Conservation (phyloP, 2,797 vertebrate genomes). For the Columba guinea region DNA sequence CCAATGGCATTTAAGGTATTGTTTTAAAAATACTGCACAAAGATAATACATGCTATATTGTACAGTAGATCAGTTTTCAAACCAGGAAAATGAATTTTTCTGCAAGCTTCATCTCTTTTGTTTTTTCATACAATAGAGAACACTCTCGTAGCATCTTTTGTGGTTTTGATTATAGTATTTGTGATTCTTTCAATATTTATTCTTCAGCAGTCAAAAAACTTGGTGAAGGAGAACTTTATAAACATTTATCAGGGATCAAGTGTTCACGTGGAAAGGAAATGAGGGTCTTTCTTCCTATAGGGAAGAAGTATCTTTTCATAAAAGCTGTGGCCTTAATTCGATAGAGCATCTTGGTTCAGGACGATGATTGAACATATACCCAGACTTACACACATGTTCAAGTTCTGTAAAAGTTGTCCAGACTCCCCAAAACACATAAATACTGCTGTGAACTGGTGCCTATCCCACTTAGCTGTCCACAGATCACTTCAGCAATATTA, state of each 20-base stretch:
- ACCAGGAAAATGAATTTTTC: slow-evolving; percentile 43
- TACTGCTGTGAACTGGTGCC: not conserved
- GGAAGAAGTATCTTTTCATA: slow-evolving; percentile 4
- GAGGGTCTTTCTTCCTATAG: not conserved
- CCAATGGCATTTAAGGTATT: slow-evolving; percentile 63
- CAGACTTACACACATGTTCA: not conserved
- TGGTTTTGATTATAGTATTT: slow-evolving; percentile 54
- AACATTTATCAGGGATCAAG: not conserved
- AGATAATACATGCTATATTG: slow-evolving; percentile 24
- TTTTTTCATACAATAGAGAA: not conserved
- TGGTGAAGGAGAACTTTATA: slow-evolving; percentile 38
- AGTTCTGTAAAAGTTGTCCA: not conserved
- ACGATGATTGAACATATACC: not conserved
- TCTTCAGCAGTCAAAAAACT: slow-evolving; percentile 33
- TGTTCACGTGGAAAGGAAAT: slow-evolving; percentile 8
- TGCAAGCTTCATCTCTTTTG: slow-evolving; percentile 35
- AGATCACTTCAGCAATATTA: not conserved
- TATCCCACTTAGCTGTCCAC: not conserved
- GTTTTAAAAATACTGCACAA: slow-evolving; percentile 64
- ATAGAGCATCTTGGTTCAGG: not conserved
- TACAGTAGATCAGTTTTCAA: slow-evolving; percentile 59
- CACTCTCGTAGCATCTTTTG: slow-evolving; percentile 7
- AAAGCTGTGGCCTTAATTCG: not conserved
- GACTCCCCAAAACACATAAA: not conserved
- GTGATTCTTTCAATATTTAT: slow-evolving; percentile 58